These are phyloP conservation scores for Apogon talboti DNA, from an alignment of 2,797 vertebrate genomes.

Conservation along the genomic window DNA sequence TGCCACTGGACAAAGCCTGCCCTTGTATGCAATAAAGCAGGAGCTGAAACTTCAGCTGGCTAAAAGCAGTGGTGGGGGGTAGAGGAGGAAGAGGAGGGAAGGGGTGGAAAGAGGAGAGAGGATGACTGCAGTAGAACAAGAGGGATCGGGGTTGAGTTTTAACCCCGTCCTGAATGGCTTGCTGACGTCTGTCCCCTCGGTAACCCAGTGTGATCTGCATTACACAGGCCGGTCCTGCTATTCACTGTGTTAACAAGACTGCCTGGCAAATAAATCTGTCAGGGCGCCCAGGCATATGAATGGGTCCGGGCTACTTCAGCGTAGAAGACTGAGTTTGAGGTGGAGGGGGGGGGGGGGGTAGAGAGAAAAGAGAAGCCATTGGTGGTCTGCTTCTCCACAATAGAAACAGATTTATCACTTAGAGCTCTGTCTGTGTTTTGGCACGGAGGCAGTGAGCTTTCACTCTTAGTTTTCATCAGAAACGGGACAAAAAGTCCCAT, in stretches of 20 bases:
- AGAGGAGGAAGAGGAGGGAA: not conserved
- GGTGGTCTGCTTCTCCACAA: conserved; percentile 72
- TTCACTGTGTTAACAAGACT: conserved; percentile 88
- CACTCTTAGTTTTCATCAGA: conserved; percentile 30
- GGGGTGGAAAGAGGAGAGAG: conserved; percentile 6
- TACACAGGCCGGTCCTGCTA: conserved; percentile 78
- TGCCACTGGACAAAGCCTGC: conserved; percentile 59
- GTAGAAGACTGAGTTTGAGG: conserved; percentile 55
- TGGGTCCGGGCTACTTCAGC: conserved; percentile 70
- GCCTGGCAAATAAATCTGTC: conserved; percentile 85
- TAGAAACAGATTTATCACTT: conserved; percentile 73
- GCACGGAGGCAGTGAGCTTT: conserved; percentile 50
- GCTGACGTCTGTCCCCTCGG: conserved; percentile 80
- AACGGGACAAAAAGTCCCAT: conserved; percentile 31
- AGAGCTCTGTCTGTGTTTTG: conserved; percentile 55
- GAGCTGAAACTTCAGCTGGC: conserved; percentile 66
- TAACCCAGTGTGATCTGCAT: conserved; percentile 89
- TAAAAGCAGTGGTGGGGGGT: conserved; percentile 26
- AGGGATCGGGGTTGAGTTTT: conserved; percentile 65
- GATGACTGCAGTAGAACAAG: conserved; percentile 45
- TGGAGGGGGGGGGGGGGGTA: conserved; percentile 55
- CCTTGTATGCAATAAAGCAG: conserved; percentile 54
- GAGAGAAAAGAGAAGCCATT: conserved; percentile 62
- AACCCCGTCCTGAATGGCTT: conserved; percentile 72
- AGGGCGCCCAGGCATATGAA: conserved; percentile 77